Conservation (phyloP, 2,797 vertebrate genomes). For the Coregonus suidteri region DNA sequence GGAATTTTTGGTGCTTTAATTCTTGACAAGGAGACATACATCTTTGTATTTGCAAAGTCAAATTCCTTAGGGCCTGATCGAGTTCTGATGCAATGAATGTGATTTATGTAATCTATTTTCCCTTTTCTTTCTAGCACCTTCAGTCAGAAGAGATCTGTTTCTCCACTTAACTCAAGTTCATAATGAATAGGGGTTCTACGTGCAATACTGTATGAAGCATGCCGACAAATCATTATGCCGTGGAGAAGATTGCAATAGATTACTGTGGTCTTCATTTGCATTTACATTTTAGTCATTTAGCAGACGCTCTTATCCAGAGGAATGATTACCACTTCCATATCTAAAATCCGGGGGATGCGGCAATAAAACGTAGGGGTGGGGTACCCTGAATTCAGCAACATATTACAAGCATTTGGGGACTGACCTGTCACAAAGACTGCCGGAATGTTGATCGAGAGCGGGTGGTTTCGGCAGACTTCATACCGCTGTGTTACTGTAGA, state of each 20-base stretch:
- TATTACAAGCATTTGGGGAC: slow-evolving; percentile 28
- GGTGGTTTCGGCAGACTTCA: slow-evolving; percentile 49
- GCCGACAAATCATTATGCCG: neutral
- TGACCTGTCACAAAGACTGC: slow-evolving; percentile 54
- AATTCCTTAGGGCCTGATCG: slow-evolving; percentile 15
- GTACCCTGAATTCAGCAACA: neutral
- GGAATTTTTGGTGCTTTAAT: neutral
- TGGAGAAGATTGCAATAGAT: neutral
- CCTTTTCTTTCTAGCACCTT: neutral
- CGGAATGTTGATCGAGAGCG: slow-evolving; percentile 37
- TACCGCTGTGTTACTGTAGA: slow-evolving; percentile 65
- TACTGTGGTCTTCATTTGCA: neutral
- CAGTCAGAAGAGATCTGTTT: neutral
- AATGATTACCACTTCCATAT: neutral
- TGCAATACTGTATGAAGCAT: neutral
- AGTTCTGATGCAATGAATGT: neutral
- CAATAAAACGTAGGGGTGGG: neutral
- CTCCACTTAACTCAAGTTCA: neutral
- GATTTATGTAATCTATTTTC: neutral
- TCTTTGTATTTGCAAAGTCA: slow-evolving; percentile 12
- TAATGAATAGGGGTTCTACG: neutral
- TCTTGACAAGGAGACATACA: neutral
- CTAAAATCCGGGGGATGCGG: neutral
- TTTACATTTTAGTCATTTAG: no score
- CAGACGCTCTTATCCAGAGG: no score